Percentiles rank a stretch among this genome's conserved stretches.
Conservation (phyloP, 2,797 vertebrate genomes). For the Sebastes nivosus region DNA sequence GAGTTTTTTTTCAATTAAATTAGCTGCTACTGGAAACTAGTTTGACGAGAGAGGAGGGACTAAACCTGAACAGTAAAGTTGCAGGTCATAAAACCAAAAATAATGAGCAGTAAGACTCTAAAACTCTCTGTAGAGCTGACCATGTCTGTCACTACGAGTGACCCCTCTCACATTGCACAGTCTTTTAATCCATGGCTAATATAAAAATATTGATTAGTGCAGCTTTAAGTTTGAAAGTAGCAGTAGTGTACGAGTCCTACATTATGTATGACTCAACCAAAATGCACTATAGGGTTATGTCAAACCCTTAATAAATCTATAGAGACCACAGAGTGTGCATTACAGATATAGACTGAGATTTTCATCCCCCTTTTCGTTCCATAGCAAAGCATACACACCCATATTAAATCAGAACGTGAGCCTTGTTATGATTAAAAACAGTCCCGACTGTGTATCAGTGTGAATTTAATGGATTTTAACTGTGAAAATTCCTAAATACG, state of each 20-base stretch:
- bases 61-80: not conserved
- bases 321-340: not conserved
- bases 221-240: not conserved
- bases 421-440: not conserved
- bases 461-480: slow-evolving; percentile 28
- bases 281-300: not conserved
- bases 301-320: not conserved
- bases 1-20: not conserved
- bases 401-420: not conserved
- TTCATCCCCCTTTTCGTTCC: not conserved
- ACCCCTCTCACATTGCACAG: not conserved
- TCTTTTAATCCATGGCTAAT: not conserved
- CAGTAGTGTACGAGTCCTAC: not conserved
- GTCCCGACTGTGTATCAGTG: not conserved
- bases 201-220: not conserved
- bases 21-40: not conserved
- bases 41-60: not conserved
- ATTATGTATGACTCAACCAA: not conserved
- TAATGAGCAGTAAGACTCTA: no score
- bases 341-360: not conserved
- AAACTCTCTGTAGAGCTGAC: no score
- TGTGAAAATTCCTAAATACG: slow-evolving; percentile 13
- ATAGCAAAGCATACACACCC: not conserved
- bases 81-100: not conserved
- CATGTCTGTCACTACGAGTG: not conserved